Evolutionary conservation across 2,113 vertebrate genomes (phyloP), one percentile per base, ranked within the genome.

Genomic region (Syngnathus typhle): DNA sequence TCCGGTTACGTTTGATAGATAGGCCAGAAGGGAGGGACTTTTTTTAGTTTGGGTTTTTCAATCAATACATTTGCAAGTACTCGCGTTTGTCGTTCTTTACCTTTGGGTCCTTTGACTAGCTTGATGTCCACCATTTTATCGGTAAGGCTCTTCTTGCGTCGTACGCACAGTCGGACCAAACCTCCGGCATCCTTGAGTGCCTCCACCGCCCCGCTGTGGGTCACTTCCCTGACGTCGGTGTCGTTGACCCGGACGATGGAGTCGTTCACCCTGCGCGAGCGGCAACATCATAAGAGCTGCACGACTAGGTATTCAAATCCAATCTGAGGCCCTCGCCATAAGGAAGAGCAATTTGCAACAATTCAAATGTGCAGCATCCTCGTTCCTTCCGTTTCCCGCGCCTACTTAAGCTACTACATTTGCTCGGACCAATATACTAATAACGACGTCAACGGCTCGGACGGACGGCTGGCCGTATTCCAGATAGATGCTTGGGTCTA

Each of bases 51-150:
- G 1, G 23, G 27, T 32, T 32, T n/a, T 55, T 1, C 10, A 1
- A 10, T 55, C 21, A 27, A 32, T 32, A 2, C 5, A 27, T 55
- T 11, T 12, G 16, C 36, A 13, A 8, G 41, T 19, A 12, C 27
- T 32, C 3, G 47, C 37, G 18, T 56, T 60, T 13, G 44, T 0
- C 27, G 27, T 32, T 32, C 27, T 73, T 2, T 86, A 97, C 97
- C 97, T 96, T 99, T 99, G 64, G 97, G 96, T 27, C 97, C 97
- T 90, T 99, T 99, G 71, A 98, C 92, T 56, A 99, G 94, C 63
- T 99, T 98, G 82, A 99, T 91, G 73, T 99, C 97, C 91, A 96
- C 85, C 73, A 98, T 90, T 83, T 94, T 96, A 88, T 98, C 96
- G 0, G 92, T 90, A 69, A 93, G 86, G 54, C 93, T 93, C 87